Evolutionary conservation across 1,140 invertebrate genomes (phyloP).

Genomic region (Cephus cinctus): DNA sequence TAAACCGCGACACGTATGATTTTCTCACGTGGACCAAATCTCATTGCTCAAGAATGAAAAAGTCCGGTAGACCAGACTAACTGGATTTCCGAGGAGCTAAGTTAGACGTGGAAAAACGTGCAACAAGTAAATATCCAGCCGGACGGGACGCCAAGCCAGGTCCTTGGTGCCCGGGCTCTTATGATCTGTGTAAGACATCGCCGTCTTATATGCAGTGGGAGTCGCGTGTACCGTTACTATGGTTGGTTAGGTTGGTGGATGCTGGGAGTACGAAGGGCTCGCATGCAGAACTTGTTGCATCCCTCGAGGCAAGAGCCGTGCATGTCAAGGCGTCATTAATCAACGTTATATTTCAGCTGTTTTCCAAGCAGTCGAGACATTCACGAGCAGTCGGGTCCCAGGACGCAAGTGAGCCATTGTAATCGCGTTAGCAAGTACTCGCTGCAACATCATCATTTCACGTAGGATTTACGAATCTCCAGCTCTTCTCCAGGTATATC

Average conservation of each 20-base stretch:
- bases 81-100: no score
- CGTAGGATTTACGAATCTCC: no score
- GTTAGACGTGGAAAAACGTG: no score
- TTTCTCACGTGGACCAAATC: no score
- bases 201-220: not conserved
- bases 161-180: not conserved
- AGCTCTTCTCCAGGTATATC: no score
- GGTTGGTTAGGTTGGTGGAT: not conserved
- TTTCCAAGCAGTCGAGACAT: not conserved
- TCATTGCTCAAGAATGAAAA: no score
- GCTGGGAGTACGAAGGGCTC: not conserved
- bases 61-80: no score
- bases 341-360: not conserved
- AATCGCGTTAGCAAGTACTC: not conserved
- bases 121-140: no score
- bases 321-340: not conserved
- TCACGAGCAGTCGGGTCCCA: not conserved
- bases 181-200: not conserved
- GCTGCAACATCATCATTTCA: not conserved
- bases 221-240: not conserved
- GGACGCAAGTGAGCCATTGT: not conserved
- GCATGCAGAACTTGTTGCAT: not conserved
- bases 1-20: no score
- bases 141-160: not conserved
- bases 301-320: not conserved